Base-by-base conservation (phyloP, 2,113 vertebrate genomes). In the Colistium nudipinnis region DNA sequence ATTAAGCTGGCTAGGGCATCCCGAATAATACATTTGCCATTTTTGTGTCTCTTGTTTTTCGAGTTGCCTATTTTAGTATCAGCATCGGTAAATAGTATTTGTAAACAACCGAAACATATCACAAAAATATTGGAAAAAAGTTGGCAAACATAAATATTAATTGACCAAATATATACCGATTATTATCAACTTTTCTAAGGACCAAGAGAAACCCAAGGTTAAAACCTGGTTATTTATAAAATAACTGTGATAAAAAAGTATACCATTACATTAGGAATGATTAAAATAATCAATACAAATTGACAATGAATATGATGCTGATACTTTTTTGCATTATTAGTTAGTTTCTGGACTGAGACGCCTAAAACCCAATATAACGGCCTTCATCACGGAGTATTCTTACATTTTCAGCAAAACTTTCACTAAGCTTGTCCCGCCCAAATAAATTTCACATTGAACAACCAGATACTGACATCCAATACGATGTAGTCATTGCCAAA, bases 401-500 rank as follows among this genome's bases (percentile, higher is more conserved):
- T 48, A 1, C 22, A 39, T 30, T 27, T 57, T 47, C 30, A 59
- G 25, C 12, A 17, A 4, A 7, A 36, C 11, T 31, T 72, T 14
- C 6, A 65, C 25, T 61, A 53, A 31, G 8, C 27, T 33, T 0
- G 64, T 47, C 25, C 28, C 39, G 35, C 48, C 22, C 52, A 39
- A 68, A 13, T 1, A 71, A 62, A 31, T 39, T 1, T 30, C 4
- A 17, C 47, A 76, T 1, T 48, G 19, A 73, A 57, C 14, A 30
- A 51, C 8, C 17, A 0, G 19, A 62, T 60, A 66, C 38, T 1
- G 7, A 49, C 17, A 39, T 44, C 33, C 16, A 67, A 52, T 28
- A 49, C 25, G 45, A 75, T 17, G n/a, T 54, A 20, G 27, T 43
- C 20, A 17, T 3, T 59, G 20, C 19, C 30, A 52, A 70, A 45